Percentiles rank a stretch among this genome's conserved stretches.
These are phyloP conservation scores for Drosophila barbarae DNA, from an alignment of 2,888 invertebrate genomes.

Conservation along the genomic window DNA sequence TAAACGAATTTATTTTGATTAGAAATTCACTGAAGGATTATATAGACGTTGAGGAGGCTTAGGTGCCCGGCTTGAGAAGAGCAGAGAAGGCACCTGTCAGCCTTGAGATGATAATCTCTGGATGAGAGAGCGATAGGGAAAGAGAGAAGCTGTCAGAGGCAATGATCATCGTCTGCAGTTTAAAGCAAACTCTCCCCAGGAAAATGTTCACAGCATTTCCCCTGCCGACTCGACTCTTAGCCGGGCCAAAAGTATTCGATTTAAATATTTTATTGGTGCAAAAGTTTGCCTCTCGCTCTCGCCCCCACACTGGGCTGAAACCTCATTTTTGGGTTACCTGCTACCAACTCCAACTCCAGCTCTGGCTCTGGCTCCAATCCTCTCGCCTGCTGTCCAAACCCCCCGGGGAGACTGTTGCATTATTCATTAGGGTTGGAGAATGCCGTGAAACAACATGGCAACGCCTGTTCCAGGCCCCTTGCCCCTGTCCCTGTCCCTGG, in stretches of 20 bases:
- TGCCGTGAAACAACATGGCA: slow-evolving; percentile 31
- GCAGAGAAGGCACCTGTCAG: background rate
- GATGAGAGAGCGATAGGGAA: background rate
- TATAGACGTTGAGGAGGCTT: background rate
- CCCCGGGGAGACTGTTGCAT: slow-evolving; percentile 36
- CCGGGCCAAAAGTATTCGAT: slow-evolving; percentile 47
- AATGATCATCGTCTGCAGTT: slow-evolving; percentile 25
- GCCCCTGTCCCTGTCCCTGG: slow-evolving; percentile 5
- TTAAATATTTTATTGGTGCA: slow-evolving; percentile 69
- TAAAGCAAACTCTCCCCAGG: slow-evolving; percentile 8
- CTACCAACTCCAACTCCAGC: background rate
- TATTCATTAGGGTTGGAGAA: slow-evolving; percentile 43
- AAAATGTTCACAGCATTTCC: background rate
- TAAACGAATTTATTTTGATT: background rate
- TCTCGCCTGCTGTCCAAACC: slow-evolving; percentile 26
- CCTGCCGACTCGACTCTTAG: background rate
- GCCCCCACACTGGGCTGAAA: slow-evolving; percentile 3
- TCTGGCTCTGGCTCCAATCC: slow-evolving; percentile 31
- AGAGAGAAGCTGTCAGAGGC: slow-evolving; percentile 2
- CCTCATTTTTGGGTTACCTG: slow-evolving; percentile 47
- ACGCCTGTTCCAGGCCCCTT: background rate
- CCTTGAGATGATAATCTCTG: slow-evolving; percentile 14
- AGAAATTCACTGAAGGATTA: slow-evolving; percentile 6
- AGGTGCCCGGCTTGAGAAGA: background rate
- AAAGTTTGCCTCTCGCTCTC: slow-evolving; percentile 39